phyloP scores from a whole-genome alignment of 2,797 vertebrate species.

The Remorina albescens region DNA sequence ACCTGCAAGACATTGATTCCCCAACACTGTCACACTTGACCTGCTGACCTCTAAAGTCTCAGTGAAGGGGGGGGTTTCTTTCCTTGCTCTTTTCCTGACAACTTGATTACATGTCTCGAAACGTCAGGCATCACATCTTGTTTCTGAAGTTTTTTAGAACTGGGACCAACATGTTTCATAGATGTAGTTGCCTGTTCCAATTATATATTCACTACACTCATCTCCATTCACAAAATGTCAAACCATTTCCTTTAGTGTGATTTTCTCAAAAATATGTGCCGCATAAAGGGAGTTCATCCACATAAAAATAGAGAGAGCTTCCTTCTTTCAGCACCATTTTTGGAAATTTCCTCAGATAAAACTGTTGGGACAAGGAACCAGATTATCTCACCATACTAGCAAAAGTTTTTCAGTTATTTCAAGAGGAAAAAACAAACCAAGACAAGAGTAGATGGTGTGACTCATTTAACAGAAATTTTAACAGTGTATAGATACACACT shows the following conservation, averaged over 20 bases:
- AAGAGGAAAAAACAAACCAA: background rate
- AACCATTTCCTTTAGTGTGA: background rate
- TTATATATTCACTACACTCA: background rate
- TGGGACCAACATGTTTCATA: background rate
- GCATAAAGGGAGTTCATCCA: background rate
- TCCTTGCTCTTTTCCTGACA: slow-evolving; percentile 3
- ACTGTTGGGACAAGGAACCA: background rate
- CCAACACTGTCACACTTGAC: background rate
- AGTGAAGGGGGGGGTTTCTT: background rate
- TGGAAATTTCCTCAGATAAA: slow-evolving; percentile 12
- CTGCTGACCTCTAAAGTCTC: slow-evolving; percentile 7
- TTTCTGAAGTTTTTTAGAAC: background rate
- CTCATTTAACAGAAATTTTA: slow-evolving; percentile 25
- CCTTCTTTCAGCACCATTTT: slow-evolving; percentile 19
- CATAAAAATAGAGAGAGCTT: background rate
- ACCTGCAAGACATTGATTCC: background rate
- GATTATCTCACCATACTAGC: slow-evolving; percentile 28
- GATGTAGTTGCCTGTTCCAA: background rate
- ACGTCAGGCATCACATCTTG: background rate
- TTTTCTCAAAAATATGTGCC: background rate
- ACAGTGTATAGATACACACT: background rate
- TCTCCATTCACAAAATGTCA: background rate
- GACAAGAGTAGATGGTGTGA: slow-evolving; percentile 15
- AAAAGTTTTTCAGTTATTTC: slow-evolving; percentile 15
- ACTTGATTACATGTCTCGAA: slow-evolving; percentile 2